phyloP scores from a whole-genome alignment of 1,140 invertebrate genomes.

The Drosophila insularis region DNA sequence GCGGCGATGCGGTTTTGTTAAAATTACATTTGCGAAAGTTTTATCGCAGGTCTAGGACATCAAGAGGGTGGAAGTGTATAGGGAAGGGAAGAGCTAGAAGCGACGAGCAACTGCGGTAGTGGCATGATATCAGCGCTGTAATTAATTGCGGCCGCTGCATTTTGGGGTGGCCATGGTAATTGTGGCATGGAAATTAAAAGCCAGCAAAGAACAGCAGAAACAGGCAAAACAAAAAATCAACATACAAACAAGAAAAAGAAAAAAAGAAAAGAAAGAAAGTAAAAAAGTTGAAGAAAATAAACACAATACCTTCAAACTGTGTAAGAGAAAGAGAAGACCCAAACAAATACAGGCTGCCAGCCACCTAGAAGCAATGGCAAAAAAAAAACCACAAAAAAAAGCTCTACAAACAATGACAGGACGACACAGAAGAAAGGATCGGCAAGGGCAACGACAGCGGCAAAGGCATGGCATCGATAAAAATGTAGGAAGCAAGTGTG shows the following conservation, averaged over 20 bases:
- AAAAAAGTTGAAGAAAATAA: conserved; percentile 70
- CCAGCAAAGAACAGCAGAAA: conserved; percentile 55
- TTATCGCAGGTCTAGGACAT: conserved; percentile 64
- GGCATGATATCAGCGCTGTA: conserved; percentile 75
- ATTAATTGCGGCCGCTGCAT: conserved; percentile 80
- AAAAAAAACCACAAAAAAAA: conserved; percentile 19
- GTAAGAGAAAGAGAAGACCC: conserved; percentile 34
- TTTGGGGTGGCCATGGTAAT: conserved; percentile 77
- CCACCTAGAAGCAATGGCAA: conserved; percentile 14
- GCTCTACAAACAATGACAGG: conserved; percentile 54
- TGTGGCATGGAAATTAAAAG: conserved; percentile 80
- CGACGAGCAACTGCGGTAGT: conserved; percentile 26
- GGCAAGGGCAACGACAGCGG: neutral
- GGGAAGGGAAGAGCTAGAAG: neutral
- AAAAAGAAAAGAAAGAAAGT: conserved; percentile 54
- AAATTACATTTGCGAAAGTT: conserved; percentile 80
- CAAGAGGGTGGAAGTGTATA: too few relatives aligned
- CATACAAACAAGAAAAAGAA: conserved; percentile 41
- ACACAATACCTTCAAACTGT: conserved; percentile 56
- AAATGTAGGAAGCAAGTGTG: conserved; percentile 15
- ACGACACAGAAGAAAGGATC: conserved; percentile 15
- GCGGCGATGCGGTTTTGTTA: conserved; percentile 79
- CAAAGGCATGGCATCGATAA: too few relatives aligned
- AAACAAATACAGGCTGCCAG: conserved; percentile 40
- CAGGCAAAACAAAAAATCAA: conserved; percentile 20